Conservation (phyloP, 64 coral and sea anemone species). For the Acropora tenuis region DNA sequence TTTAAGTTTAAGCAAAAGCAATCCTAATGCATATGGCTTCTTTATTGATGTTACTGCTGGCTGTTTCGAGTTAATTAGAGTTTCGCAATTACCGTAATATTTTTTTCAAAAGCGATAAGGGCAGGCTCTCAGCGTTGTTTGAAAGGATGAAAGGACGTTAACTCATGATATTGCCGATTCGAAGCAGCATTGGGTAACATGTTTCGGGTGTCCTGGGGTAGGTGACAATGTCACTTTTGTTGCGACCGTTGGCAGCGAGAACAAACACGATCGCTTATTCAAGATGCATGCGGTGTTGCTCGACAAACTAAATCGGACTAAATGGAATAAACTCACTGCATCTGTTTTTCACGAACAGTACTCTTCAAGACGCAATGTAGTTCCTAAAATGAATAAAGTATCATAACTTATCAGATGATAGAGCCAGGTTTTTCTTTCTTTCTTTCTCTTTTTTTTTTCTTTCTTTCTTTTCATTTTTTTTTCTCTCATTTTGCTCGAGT, state of each 20-base stretch:
- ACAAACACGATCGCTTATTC: slow-evolving; percentile 40
- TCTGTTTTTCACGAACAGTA: not conserved
- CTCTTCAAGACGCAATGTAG: not conserved
- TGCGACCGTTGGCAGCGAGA: not conserved
- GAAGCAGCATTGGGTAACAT: slow-evolving; percentile 12
- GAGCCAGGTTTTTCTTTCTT: too few relatives aligned
- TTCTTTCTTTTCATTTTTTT: not conserved
- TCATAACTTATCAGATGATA: too few relatives aligned
- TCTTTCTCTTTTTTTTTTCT: too few relatives aligned
- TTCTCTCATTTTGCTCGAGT: not conserved
- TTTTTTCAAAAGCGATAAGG: slow-evolving; percentile 4
- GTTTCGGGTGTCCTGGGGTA: not conserved
- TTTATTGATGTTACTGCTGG: not conserved
- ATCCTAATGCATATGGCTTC: too few relatives aligned
- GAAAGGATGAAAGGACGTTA: not conserved
- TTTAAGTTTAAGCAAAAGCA: too few relatives aligned
- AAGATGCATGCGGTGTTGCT: slow-evolving; percentile 6
- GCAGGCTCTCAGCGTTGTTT: not conserved
- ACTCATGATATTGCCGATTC: not conserved
- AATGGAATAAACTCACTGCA: not conserved
- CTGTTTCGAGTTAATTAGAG: not conserved
- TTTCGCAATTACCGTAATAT: not conserved
- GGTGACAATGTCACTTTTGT: not conserved
- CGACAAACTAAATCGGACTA: slow-evolving; percentile 4
- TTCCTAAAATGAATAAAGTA: too few relatives aligned